Base-by-base conservation (phyloP, 2,888 invertebrate genomes). In the Clistopyga incitator region DNA sequence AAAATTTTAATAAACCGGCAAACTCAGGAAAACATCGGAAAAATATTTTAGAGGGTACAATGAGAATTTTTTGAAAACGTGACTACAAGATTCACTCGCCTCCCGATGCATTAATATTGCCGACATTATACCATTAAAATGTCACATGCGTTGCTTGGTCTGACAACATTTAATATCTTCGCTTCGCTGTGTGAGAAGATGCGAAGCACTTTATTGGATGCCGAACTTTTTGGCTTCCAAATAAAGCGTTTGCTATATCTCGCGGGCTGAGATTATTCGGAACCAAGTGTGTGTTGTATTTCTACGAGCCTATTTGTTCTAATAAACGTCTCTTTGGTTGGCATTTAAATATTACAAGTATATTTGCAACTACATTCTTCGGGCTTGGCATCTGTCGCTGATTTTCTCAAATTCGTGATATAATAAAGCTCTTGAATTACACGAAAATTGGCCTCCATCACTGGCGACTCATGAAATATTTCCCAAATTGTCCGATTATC, bases 51-150 rank as follows among this genome's bases (percentile, higher is more conserved):
- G 0, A 11, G 52, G 52, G 20, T 2, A 20, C 8, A 54, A 20
- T 20, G 20, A 15, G 50, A 38, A 54, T 50, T 74, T 67, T n/a
- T 13, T 50, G 29, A 74, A 29, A 47, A 38, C 10, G 25, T 34
- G 34, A n/a, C 59, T 29, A 56, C 50, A 65, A 15, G 45, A 79
- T 80, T 80, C 42, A 59, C 80, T 13, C 65, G 50, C 61, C 56
- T 67, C 64, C 50, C 47, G 50, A 56, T 18, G 70, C 77, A 77
- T 81, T 77, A 70, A 70, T 77, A 70, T 70, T 81, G 18, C 47
- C 76, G 25, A 52, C 50, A 42, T 71, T 64, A 61, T 61, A 64
- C 45, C 70, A 76, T 81, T 81, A 76, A 76, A 68, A 61, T 76
- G 50, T 76, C 38, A 38, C 45, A 29, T 20, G 71, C 25, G 8